A percentile compares a stretch with the other conserved stretches of the same genome.
Evolutionary conservation across 1,140 invertebrate species (phyloP).

Genomic region (Pentalonia nigronervosa): DNA sequence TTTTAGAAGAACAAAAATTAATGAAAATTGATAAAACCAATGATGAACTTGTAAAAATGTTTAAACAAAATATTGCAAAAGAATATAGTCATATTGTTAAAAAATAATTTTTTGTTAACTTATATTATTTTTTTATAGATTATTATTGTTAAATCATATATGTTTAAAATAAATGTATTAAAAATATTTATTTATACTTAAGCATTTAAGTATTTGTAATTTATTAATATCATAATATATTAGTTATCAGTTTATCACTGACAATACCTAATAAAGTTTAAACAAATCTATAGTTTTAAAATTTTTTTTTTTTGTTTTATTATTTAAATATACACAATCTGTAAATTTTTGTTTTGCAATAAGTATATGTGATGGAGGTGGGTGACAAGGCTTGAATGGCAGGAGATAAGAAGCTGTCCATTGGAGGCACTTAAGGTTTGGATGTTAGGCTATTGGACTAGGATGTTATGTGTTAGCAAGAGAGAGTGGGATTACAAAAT

Average conservation of each 20-base stretch:
- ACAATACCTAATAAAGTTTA: background rate
- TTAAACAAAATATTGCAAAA: slow-evolving; percentile 38
- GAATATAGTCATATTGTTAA: slow-evolving; percentile 19
- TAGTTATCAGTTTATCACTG: background rate
- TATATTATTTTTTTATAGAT: background rate
- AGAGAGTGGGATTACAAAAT: no score
- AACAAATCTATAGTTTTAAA: background rate
- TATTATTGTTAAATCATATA: background rate
- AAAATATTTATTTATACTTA: no score
- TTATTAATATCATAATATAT: background rate
- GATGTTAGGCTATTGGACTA: no score
- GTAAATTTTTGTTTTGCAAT: no score
- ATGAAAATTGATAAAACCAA: slow-evolving; percentile 51
- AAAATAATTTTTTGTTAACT: background rate
- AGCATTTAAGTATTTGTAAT: background rate
- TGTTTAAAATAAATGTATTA: background rate
- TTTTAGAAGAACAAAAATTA: slow-evolving; percentile 55
- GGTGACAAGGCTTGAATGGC: no score
- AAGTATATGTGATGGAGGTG: no score
- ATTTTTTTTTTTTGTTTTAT: no score
- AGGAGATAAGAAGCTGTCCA: no score
- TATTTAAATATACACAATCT: no score
- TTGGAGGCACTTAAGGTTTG: no score
- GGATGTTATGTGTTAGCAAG: no score
- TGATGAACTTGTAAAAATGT: slow-evolving; percentile 9